These are phyloP conservation scores for Crenuchus spilurus DNA, from an alignment of 2,797 vertebrate species.

Conservation along the genomic window DNA sequence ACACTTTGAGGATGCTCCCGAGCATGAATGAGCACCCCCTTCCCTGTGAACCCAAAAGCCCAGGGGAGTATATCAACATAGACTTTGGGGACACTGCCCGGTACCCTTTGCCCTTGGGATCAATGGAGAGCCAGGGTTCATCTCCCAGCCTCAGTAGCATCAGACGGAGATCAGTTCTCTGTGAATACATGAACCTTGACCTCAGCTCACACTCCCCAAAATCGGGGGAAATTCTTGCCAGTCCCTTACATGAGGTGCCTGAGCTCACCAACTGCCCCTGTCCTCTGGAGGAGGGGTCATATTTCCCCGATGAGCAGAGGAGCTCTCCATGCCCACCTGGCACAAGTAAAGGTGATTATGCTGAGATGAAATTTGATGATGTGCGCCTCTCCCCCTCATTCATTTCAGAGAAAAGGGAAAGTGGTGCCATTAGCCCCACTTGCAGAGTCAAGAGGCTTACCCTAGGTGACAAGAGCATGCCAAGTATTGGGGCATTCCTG, in stretches of 20 bases:
- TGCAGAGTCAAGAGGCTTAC: constrained; percentile 85
- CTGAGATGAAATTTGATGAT: constrained; percentile 88
- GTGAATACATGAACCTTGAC: constrained; percentile 89
- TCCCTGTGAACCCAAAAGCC: constrained; percentile 88
- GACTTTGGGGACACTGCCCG: constrained; percentile 81
- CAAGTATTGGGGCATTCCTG: constrained; percentile 86
- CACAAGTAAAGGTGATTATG: constrained; percentile 84
- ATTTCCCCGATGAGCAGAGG: constrained; percentile 66
- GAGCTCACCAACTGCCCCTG: constrained; percentile 55
- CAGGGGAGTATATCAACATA: constrained; percentile 95
- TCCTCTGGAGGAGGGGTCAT: constrained; percentile 51
- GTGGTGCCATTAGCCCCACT: constrained; percentile 75
- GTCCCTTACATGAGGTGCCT: constrained; percentile 51
- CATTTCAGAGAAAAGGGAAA: constrained; percentile 74
- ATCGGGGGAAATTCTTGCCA: constrained; percentile 56
- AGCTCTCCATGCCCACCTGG: constrained; percentile 66
- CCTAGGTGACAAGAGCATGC: constrained; percentile 72
- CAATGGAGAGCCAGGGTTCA: constrained; percentile 71
- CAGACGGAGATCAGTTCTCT: constrained; percentile 74
- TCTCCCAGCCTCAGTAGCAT: constrained; percentile 68
- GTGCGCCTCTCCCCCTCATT: constrained; percentile 73
- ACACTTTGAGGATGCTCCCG: constrained; percentile 83
- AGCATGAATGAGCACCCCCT: constrained; percentile 89
- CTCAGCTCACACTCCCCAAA: constrained; percentile 69
- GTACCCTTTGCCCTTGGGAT: constrained; percentile 67